Evolutionary conservation across 2,797 vertebrate species (phyloP).

Genomic region (Oryzias sinensis): DNA sequence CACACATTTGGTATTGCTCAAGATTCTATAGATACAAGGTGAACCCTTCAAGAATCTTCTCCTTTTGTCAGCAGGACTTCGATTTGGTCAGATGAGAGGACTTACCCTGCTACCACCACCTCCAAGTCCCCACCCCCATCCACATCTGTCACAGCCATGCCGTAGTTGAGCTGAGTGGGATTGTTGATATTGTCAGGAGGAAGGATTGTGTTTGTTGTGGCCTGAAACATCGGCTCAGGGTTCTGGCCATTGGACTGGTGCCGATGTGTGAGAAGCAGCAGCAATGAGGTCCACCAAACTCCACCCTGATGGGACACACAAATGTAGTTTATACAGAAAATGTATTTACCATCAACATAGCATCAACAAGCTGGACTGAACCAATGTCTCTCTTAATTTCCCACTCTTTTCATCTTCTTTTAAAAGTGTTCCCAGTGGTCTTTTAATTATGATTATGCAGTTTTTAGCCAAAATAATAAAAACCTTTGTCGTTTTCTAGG

Average conservation of each 20-base stretch:
- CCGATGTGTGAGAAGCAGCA: conserved; percentile 57
- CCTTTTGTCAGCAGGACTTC: not conserved
- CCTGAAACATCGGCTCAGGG: conserved; percentile 81
- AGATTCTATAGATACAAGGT: not conserved
- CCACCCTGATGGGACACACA: conserved; percentile 24
- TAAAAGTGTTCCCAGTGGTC: no score
- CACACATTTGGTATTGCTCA: not conserved
- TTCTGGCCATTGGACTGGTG: conserved; percentile 36
- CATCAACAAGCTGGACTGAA: no score
- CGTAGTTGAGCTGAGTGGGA: conserved; percentile 92
- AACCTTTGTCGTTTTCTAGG: no score
- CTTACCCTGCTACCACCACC: conserved; percentile 90
- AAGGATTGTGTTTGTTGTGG: conserved; percentile 80
- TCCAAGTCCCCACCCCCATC: conserved; percentile 89
- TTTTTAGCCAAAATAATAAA: no score
- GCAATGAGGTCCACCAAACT: conserved; percentile 41
- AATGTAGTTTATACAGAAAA: no score
- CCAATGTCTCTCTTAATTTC: no score
- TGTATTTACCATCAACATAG: no score
- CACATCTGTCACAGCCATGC: conserved; percentile 91
- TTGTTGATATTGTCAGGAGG: conserved; percentile 87
- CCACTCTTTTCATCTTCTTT: no score
- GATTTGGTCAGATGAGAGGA: conserved; percentile 10
- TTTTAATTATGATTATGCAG: no score
- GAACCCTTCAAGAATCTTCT: not conserved